Evolutionary conservation across 2,888 invertebrate genomes (phyloP), one percentile per base, ranked within the genome.

Genomic region (Poecilobothrus nobilitatus): DNA sequence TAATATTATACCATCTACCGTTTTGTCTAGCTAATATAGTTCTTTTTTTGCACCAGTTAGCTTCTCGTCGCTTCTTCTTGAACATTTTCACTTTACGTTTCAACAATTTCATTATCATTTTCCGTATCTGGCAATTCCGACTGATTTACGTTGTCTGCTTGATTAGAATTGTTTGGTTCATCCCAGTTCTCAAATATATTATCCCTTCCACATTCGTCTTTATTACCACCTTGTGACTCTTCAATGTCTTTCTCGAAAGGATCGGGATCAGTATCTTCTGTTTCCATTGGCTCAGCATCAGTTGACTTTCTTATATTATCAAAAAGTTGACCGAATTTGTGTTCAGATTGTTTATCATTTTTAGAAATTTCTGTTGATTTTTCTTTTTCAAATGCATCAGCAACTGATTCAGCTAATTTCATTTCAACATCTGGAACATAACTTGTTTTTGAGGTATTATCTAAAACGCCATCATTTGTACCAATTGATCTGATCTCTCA

Each of bases 391-490:
- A n/a, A n/a, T 65, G 70, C 66, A 65, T 70, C 70, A 33, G 66
- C 69, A 6, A 67, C 69, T 44, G 71, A 71, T 62, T 73, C 73
- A 15, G 66, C 63, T 22, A 71, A 66, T 65, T 53, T 12, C 72
- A 73, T 74, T 53, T 72, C 72, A 53, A 73, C 69, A 63, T 73
- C 73, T 61, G 74, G 73, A 64, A 67, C 72, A 53, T 73, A 72
- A 53, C 73, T 74, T 10, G 73, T 73, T 63, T 73, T 72, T 33
- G 68, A 70, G 20, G 62, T 68, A 10, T 66, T 41, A 22, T 71
- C 70, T 61, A 72, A 71, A 2, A 68, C 66, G 67, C 70, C 71
- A 66, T 73, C 72, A 37, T 10, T 67, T 15, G 27, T 62, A 44
- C 15, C 15, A 64, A 71, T 68, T 66, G 27, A 63, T 44, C 66